phyloP scores from a whole-genome alignment of 92 coral and sea anemone genomes.

The Nematostella vectensis region DNA sequence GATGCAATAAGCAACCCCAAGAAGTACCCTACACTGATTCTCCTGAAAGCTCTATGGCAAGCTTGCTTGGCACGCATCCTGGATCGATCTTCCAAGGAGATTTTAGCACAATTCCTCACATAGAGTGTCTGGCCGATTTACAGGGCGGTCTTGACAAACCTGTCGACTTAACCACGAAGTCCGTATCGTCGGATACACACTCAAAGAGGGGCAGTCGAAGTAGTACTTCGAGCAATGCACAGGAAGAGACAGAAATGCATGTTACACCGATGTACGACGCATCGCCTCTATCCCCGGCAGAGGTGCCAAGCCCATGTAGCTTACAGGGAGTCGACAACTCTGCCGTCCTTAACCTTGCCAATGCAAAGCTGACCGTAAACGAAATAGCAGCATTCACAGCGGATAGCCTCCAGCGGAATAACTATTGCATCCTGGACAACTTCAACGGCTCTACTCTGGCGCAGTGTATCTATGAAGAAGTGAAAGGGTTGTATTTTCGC shows the following conservation, averaged over 20 bases:
- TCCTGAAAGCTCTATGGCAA: background rate
- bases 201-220: no score
- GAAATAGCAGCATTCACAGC: conserved; percentile 29
- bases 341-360: background rate
- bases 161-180: background rate
- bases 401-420: conserved; percentile 17
- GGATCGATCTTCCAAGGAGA: background rate
- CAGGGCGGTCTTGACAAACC: background rate
- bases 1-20: conserved; percentile 4
- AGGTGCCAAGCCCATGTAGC: background rate
- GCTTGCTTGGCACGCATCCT: background rate
- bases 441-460: conserved; percentile 63
- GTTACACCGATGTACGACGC: background rate
- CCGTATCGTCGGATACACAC: background rate
- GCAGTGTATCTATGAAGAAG: conserved; percentile 47
- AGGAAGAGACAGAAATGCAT: background rate
- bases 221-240: background rate
- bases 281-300: background rate
- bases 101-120: background rate
- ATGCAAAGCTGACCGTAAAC: background rate
- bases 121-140: background rate
- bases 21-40: background rate
- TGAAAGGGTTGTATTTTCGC: conserved; percentile 36
- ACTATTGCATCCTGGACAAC: conserved; percentile 63
- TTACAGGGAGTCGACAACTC: background rate